Base-by-base conservation (phyloP, 2,797 vertebrate species). In the Hephaestus fuliginosus region DNA sequence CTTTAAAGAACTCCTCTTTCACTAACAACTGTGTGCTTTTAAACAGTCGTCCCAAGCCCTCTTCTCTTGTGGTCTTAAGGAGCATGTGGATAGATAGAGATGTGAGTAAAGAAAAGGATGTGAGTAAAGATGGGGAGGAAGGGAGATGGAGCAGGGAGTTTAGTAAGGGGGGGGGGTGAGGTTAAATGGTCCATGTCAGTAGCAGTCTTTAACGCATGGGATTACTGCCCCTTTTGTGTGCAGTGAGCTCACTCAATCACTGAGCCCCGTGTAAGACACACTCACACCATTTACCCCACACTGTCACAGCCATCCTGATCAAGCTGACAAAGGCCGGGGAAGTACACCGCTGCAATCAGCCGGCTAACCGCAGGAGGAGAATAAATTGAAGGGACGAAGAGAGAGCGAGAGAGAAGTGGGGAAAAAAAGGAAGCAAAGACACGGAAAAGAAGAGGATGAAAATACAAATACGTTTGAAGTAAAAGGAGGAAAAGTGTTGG, bases 181-280 rank as follows among this genome's bases (percentile, higher is more conserved):
- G 92, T 91, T 94, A 94, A 95, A 95, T 92, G 91, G 90, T 66
- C 92, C 90, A 76, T 90, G 88, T 93, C 93, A 90, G 87, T 81
- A 78, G 85, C 74, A 80, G 86, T 91, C 91, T 93, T 94, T 93
- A 91, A 92, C 77, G 41, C 89, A 88, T 86, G 88, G 93, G 94
- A 93, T 95, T 95, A 94, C 88, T 74, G 88, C 25, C 70, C 86
- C 86, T 88, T 90, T 95, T 94, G 92, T 93, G 92, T 88, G 85
- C 85, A 20, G 65, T 71, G 79, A 86, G 91, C 89, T 90, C 84
- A 82, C 84, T 93, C 93, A 90, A 87, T 93, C 91, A 90, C 84
- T 55, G 86, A 89, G 83, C 25, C 55, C 84, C 18, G 75, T 92
- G 91, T 90, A 88, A 90, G 87, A 93, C 87, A 83, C 87, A 80